A percentile compares a stretch with the other conserved stretches of the same genome.
phyloP scores from a whole-genome alignment of 2,797 vertebrate species.

The Catostomus latipinnis region DNA sequence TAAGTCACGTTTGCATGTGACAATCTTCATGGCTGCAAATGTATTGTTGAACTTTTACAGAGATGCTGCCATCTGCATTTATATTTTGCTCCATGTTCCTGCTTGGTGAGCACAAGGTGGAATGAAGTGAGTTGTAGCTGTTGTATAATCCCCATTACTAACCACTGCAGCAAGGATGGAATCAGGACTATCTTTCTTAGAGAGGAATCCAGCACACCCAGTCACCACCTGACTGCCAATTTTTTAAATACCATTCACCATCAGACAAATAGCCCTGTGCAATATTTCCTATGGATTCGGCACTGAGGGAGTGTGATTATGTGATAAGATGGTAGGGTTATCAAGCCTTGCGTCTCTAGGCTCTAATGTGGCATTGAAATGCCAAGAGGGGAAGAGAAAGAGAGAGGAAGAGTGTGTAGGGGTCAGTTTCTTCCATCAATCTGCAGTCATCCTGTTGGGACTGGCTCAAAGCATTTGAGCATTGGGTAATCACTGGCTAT shows the following conservation, averaged over 20 bases:
- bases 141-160: conserved; percentile 61
- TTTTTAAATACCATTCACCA: conserved; percentile 44
- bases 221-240: conserved; percentile 7
- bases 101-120: conserved; percentile 47
- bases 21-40: conserved; percentile 26
- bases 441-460: conserved; percentile 45
- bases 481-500: conserved; percentile 49
- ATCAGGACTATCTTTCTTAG: conserved; percentile 24
- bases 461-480: conserved; percentile 27
- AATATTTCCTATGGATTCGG: conserved; percentile 53
- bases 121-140: conserved; percentile 50
- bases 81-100: conserved; percentile 55
- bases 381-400: conserved; percentile 16
- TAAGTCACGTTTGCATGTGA: conserved; percentile 12
- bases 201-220: conserved; percentile 26
- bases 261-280: conserved; percentile 47
- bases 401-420: conserved; percentile 1
- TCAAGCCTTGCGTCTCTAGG: conserved; percentile 42
- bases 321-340: conserved; percentile 54
- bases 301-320: conserved; percentile 40
- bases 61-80: conserved; percentile 39
- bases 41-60: conserved; percentile 42
- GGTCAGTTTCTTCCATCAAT: conserved; percentile 47
- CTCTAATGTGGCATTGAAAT: conserved; percentile 10
- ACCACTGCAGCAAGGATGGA: conserved; percentile 45